Evolutionary conservation across 1,140 invertebrate genomes (phyloP).

Genomic region (Sycophila sp.): DNA sequence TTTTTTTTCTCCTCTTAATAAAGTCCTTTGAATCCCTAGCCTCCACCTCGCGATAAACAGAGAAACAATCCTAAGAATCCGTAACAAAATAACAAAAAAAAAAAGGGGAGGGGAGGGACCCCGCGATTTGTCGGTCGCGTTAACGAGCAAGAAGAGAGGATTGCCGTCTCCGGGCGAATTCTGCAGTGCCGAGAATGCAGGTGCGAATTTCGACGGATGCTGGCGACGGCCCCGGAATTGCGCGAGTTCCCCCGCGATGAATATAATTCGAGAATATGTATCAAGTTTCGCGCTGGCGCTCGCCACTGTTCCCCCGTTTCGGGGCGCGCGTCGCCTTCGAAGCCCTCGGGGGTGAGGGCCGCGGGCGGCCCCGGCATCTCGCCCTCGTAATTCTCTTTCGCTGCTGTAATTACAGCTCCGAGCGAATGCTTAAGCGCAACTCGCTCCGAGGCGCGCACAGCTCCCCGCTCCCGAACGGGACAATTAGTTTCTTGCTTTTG

Average conservation of each 20-base stretch:
- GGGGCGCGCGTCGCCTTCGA: neutral
- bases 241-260: constrained; percentile 6
- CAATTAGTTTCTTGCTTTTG: constrained; percentile 30
- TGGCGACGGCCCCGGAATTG: constrained; percentile 21
- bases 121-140: too few relatives aligned
- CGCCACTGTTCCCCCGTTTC: neutral
- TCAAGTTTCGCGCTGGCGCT: constrained; percentile 25
- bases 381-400: constrained; percentile 14
- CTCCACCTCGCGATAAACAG: too few relatives aligned
- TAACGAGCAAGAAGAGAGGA: neutral
- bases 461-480: neutral
- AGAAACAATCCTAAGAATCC: too few relatives aligned
- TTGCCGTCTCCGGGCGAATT: neutral
- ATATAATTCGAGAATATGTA: constrained; percentile 37
- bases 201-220: constrained; percentile 31
- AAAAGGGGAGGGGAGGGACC: too few relatives aligned
- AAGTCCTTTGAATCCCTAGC: too few relatives aligned
- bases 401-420: constrained; percentile 25
- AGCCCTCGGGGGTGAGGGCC: constrained; percentile 1
- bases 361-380: constrained; percentile 8
- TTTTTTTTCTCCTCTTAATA: too few relatives aligned
- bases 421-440: constrained; percentile 31
- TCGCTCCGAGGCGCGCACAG: neutral
- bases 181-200: too few relatives aligned
- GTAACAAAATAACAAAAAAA: too few relatives aligned